These are phyloP conservation scores for Hymenopus coronatus DNA, from an alignment of 2,888 invertebrate species.

Conservation along the genomic window DNA sequence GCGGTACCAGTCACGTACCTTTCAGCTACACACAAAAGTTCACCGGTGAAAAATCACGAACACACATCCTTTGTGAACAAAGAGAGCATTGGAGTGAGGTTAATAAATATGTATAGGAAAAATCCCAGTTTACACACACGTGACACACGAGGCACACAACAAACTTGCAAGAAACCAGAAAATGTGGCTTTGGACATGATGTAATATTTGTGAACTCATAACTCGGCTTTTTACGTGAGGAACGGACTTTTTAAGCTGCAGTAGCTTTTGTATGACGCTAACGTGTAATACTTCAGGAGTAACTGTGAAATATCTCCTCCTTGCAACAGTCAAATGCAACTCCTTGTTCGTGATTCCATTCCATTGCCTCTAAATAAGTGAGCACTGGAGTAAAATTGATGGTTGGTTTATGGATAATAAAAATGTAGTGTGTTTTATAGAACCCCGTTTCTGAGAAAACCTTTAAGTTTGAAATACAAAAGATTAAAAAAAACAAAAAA, in stretches of 20 bases:
- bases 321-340: no score
- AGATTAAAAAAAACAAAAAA: no score
- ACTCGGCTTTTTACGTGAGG: neutral
- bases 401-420: no score
- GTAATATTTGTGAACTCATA: neutral
- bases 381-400: no score
- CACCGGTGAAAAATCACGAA: neutral
- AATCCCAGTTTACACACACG: neutral
- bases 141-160: neutral
- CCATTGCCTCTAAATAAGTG: no score
- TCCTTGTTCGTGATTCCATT: no score
- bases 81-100: neutral
- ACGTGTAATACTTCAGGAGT: neutral
- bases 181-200: neutral
- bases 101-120: neutral
- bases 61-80: neutral
- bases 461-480: no score
- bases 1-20: neutral
- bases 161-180: neutral
- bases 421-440: no score
- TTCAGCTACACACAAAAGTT: neutral
- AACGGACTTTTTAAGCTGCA: neutral
- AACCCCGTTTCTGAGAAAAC: no score
- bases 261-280: neutral
- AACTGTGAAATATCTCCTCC: neutral